A percentile compares a stretch with the other conserved stretches of the same genome.
These are phyloP conservation scores for Amazona guildingii DNA, from an alignment of 2,113 vertebrate genomes.

Conservation along the genomic window DNA sequence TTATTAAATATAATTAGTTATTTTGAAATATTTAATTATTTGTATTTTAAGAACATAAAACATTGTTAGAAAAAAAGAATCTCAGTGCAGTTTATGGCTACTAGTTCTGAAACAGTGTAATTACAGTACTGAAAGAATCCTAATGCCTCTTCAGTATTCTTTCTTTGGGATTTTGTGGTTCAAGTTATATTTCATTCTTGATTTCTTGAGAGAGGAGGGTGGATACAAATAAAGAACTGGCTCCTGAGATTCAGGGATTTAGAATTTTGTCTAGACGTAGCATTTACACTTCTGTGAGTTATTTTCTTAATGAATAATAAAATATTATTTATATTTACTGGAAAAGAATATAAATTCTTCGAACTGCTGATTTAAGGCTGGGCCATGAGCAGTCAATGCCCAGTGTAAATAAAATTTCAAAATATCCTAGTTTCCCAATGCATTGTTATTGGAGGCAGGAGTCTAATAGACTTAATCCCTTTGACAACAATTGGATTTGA, in stretches of 20 bases:
- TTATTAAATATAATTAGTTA: not conserved
- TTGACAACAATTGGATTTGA: not conserved
- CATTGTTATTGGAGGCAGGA: not conserved
- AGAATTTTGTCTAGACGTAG: not conserved
- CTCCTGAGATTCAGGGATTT: not conserved
- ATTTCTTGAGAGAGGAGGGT: rapidly evolving
- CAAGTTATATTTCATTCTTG: not conserved
- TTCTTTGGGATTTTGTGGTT: not conserved
- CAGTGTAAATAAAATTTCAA: not conserved
- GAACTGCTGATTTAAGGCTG: not conserved
- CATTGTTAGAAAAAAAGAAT: not conserved
- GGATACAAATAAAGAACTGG: not conserved
- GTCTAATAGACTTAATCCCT: not conserved
- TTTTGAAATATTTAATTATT: not conserved
- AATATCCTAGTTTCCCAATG: not conserved
- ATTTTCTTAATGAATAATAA: not conserved
- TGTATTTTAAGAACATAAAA: not conserved
- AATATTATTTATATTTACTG: not conserved
- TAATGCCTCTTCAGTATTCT: not conserved
- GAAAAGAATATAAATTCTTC: not conserved
- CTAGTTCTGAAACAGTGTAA: not conserved
- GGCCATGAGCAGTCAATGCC: not conserved
- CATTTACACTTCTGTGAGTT: not conserved
- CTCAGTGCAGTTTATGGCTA: not conserved
- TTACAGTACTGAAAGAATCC: not conserved